Base-by-base conservation (phyloP, 2,797 vertebrate genomes). In the Lepus townsendii region DNA sequence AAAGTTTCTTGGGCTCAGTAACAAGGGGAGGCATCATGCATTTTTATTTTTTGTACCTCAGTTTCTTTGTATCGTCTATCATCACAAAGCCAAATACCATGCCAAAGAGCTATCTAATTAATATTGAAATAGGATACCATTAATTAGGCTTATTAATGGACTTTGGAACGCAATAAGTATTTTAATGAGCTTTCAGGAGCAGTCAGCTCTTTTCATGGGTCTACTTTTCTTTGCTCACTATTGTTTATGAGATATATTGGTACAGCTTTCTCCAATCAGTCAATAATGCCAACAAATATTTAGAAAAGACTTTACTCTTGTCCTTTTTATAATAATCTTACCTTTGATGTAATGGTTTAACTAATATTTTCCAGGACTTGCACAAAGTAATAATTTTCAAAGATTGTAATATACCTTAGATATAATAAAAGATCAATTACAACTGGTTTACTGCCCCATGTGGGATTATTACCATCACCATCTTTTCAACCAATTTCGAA, bases 121-220 rank as follows among this genome's bases (percentile, higher is more conserved):
- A 87, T 83, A 90, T n/a, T 66, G 52, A 96, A 93, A 90, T 68
- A 88, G 17, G 14, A 88, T 54, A 38, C 26, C 57, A 88, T 90
- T 92, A 95, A 95, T 96, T 85, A 88, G 57, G 72, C 63, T 90
- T 96, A 85, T 78, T 93, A 87, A 95, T 77, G 73, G 88, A 72
- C 78, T 92, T 72, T 35, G 68, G 76, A 88, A 77, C 47, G 13
- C 13, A 86, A 47, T 72, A 7, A 75, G 69, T 77, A 54, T 47
- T 88, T 89, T 91, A 63, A 78, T 8, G 47, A 77, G 42, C 63
- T 90, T 94, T 94, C 47, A 50, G 52, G 69, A 88, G 17, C 88
- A 69, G 68, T 83, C 57, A 50, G 24, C 30, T 90, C 63, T 93
- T 90, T 47, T 30, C 93, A 63, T 27, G 9, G 9, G 22, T 76